Percentiles rank a stretch among this genome's conserved stretches.
phyloP scores from a whole-genome alignment of 2,888 invertebrate species.

The Andrena minutula region DNA sequence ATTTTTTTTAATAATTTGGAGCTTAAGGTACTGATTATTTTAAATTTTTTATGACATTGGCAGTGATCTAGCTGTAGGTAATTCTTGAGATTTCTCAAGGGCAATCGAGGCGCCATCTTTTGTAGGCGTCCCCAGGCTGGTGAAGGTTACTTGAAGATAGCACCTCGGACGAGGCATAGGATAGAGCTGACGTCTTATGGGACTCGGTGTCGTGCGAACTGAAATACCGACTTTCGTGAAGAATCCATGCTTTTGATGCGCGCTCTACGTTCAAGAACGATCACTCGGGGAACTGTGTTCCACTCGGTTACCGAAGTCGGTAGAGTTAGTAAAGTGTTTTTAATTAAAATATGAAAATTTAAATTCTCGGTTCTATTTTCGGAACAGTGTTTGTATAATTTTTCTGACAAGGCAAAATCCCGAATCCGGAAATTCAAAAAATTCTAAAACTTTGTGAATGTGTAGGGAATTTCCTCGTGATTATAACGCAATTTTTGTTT shows the following conservation, averaged over 20 bases:
- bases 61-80: background rate
- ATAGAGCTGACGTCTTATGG: background rate
- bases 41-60: background rate
- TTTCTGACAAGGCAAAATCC: background rate
- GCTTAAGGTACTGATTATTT: background rate
- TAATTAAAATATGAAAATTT: no score
- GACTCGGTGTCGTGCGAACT: no score
- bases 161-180: constrained; percentile 26
- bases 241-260: background rate
- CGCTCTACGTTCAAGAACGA: background rate
- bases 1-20: background rate
- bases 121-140: constrained; percentile 2
- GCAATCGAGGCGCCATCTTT: constrained; percentile 36
- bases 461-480: no score
- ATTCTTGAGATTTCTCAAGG: background rate
- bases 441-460: no score
- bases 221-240: constrained; percentile 4
- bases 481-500: no score
- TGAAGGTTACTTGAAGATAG: constrained; percentile 18
- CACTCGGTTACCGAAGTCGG: background rate
- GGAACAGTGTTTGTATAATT: background rate
- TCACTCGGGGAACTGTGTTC: background rate
- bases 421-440: no score
- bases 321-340: background rate
- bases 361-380: no score